A percentile compares a stretch with the other conserved stretches of the same genome.
Evolutionary conservation across 2,113 vertebrate genomes (phyloP).

Genomic region (Ctenodactylus gundi): DNA sequence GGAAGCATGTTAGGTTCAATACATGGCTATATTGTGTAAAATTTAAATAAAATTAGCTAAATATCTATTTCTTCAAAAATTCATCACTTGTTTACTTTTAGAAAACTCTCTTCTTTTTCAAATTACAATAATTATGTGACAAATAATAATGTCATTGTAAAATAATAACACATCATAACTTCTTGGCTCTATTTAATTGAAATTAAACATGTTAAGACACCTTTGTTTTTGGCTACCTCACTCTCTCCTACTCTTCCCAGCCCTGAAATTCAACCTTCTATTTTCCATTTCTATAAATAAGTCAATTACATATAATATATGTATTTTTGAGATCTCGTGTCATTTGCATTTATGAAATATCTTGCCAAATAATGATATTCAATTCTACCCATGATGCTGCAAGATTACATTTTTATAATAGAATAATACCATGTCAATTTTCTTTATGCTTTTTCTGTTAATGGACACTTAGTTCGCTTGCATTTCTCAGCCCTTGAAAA

Average conservation of each 20-base stretch:
- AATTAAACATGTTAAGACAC: neutral
- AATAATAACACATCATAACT: neutral
- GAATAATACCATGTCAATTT: neutral
- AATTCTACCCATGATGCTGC: neutral
- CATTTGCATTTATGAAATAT: neutral
- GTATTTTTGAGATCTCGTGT: neutral
- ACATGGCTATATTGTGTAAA: neutral
- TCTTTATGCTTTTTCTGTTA: neutral
- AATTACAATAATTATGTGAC: neutral
- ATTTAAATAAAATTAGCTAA: neutral
- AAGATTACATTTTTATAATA: neutral
- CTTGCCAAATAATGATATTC: neutral
- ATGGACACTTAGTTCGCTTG: neutral
- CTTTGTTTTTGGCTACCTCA: neutral
- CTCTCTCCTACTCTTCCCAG: neutral
- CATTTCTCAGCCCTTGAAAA: neutral
- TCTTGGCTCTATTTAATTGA: neutral
- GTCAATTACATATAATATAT: neutral
- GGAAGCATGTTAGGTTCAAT: neutral
- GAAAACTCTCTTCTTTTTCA: neutral
- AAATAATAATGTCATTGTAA: neutral
- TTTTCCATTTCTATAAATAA: neutral
- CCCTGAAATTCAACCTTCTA: neutral
- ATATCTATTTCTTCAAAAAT: neutral
- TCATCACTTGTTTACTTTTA: neutral